Evolutionary conservation across 2,113 vertebrate genomes (phyloP).

Genomic region (Tricholaema leucomelas): DNA sequence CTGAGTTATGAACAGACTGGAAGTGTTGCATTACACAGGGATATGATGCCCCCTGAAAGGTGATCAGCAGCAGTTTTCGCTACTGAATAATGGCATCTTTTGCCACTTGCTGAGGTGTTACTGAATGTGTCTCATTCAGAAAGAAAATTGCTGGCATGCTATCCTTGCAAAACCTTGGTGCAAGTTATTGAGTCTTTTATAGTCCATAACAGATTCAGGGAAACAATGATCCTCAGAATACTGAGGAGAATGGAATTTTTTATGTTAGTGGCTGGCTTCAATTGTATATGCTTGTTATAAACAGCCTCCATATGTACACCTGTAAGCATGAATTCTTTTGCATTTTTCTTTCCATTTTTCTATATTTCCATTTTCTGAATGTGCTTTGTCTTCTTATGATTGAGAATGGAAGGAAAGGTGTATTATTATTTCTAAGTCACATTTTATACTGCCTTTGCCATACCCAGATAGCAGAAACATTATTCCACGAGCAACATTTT

Average conservation of each 20-base stretch:
- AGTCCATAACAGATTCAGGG: fast-evolving
- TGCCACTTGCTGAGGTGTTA: not conserved
- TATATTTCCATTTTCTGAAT: not conserved
- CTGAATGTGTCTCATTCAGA: not conserved
- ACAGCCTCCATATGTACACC: not conserved
- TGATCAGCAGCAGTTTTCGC: too few relatives aligned
- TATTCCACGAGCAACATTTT: not conserved
- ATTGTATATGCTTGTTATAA: not conserved
- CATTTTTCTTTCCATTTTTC: not conserved
- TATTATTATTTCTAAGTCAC: not conserved
- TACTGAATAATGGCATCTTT: too few relatives aligned
- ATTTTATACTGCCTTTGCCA: not conserved
- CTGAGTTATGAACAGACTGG: too few relatives aligned
- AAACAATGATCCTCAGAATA: not conserved
- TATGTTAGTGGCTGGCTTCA: not conserved
- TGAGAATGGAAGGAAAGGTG: not conserved
- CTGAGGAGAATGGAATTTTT: not conserved
- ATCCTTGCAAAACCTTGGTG: not conserved
- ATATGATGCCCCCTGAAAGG: too few relatives aligned
- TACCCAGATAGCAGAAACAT: not conserved
- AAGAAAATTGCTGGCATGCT: not conserved
- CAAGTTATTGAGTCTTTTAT: not conserved
- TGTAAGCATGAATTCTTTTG: not conserved
- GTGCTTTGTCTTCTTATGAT: not conserved
- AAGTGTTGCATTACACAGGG: too few relatives aligned